Conservation (phyloP, 2,797 vertebrate genomes). For the Molothrus ater region DNA sequence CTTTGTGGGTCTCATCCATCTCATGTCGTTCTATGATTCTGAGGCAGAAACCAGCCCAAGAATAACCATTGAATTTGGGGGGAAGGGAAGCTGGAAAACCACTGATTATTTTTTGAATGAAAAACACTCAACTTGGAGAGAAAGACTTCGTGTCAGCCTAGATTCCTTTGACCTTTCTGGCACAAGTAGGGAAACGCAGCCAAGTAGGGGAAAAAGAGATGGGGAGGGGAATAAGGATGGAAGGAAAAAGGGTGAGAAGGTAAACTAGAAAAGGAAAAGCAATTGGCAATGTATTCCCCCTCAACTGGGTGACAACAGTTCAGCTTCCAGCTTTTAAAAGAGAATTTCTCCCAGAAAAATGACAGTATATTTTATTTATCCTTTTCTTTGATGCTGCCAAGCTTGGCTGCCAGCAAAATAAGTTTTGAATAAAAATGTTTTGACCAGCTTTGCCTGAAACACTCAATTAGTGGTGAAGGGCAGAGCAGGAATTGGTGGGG, state of each 20-base stretch:
- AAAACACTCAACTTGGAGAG: neutral
- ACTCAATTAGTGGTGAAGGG: neutral
- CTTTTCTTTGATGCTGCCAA: constrained; percentile 1
- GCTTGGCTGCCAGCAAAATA: neutral
- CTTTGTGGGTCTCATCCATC: neutral
- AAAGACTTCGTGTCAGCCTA: neutral
- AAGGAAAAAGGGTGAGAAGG: neutral
- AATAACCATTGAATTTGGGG: neutral
- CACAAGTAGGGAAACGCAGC: neutral
- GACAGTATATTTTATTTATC: constrained; percentile 9
- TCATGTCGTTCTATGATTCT: fast-evolving
- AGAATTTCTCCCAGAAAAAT: constrained; percentile 8
- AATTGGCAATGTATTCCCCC: neutral
- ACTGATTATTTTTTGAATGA: neutral
- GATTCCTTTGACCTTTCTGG: neutral
- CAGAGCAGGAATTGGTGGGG: neutral
- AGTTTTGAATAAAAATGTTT: constrained; percentile 40
- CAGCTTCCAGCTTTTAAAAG: neutral
- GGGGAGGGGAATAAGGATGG: fast-evolving
- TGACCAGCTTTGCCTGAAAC: constrained; percentile 32
- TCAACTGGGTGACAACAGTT: neutral
- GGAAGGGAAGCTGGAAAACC: neutral
- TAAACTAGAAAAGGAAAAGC: neutral
- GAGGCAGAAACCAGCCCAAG: neutral
- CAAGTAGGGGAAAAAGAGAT: neutral